A percentile compares a stretch with the other conserved stretches of the same genome.
phyloP scores from a whole-genome alignment of 2,113 vertebrate genomes.

The Triplophysa dalaica region DNA sequence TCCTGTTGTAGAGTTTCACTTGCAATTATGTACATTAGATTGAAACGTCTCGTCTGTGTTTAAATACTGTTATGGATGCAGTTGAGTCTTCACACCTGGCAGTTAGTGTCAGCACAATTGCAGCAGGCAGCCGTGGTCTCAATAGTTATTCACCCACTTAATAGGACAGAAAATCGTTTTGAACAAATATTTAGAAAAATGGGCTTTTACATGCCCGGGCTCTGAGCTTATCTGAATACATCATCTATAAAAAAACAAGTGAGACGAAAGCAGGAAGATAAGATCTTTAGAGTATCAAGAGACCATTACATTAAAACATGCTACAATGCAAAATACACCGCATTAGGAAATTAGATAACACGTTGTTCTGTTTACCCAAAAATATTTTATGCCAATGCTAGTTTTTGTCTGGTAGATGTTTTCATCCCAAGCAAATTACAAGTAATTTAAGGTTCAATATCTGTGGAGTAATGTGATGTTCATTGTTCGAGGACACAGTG shows the following conservation, averaged over 20 bases:
- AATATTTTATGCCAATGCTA: too few relatives aligned
- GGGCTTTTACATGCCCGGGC: neutral
- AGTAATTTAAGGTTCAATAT: too few relatives aligned
- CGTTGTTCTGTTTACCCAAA: too few relatives aligned
- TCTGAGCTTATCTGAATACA: neutral
- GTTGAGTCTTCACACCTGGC: neutral
- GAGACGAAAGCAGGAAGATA: neutral
- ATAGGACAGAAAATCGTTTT: conserved; percentile 22
- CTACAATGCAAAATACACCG: too few relatives aligned
- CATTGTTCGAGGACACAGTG: too few relatives aligned
- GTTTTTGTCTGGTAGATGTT: too few relatives aligned
- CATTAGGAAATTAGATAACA: too few relatives aligned
- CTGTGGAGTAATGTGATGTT: too few relatives aligned
- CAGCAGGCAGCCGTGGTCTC: neutral
- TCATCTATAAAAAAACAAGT: neutral
- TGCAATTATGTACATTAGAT: neutral
- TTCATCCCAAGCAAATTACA: too few relatives aligned
- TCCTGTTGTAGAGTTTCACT: neutral
- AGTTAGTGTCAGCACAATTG: neutral
- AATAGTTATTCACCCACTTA: neutral
- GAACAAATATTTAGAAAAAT: neutral
- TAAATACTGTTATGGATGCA: neutral
- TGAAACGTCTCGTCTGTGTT: neutral
- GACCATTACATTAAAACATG: neutral
- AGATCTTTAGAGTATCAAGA: neutral